Evolutionary conservation across 2,888 invertebrate genomes (phyloP).

Genomic region (Perdita meconis): DNA sequence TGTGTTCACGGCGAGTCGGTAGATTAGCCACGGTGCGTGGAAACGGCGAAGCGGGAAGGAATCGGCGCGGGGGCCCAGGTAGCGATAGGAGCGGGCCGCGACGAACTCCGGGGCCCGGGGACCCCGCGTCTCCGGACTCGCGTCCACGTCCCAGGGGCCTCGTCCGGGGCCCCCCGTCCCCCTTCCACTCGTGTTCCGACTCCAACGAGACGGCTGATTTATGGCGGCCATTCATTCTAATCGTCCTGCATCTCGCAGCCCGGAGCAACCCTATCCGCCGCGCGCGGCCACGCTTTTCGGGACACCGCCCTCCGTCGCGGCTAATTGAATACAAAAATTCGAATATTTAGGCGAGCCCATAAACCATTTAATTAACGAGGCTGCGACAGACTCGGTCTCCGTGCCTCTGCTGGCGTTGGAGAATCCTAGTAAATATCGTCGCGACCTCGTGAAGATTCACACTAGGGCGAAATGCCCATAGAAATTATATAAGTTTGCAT

Average conservation of each 20-base stretch:
- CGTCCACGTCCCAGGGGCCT: slow-evolving; percentile 5
- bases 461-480: too few relatives aligned
- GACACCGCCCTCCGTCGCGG: slow-evolving; percentile 70
- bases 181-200: slow-evolving; percentile 56
- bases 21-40: slow-evolving; percentile 64
- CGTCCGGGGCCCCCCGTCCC: slow-evolving; percentile 24
- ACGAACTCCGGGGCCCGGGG: too few relatives aligned
- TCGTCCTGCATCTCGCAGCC: slow-evolving; percentile 79
- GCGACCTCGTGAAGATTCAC: neutral
- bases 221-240: slow-evolving; percentile 81
- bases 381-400: slow-evolving; percentile 15
- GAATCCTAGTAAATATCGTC: slow-evolving; percentile 55
- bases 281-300: slow-evolving; percentile 75
- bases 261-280: slow-evolving; percentile 62
- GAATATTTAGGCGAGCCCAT: slow-evolving; percentile 78
- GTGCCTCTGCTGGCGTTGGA: slow-evolving; percentile 7
- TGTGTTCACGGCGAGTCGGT: slow-evolving; percentile 40
- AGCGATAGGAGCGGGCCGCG: slow-evolving; percentile 20
- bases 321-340: slow-evolving; percentile 82
- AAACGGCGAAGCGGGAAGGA: slow-evolving; percentile 40
- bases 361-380: slow-evolving; percentile 81
- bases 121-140: too few relatives aligned
- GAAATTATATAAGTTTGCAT: too few relatives aligned
- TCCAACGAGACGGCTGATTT: slow-evolving; percentile 80
- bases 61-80: slow-evolving; percentile 30